Evolutionary conservation across 2,888 invertebrate species (phyloP).

Genomic region (Cryptus viduatorius): DNA sequence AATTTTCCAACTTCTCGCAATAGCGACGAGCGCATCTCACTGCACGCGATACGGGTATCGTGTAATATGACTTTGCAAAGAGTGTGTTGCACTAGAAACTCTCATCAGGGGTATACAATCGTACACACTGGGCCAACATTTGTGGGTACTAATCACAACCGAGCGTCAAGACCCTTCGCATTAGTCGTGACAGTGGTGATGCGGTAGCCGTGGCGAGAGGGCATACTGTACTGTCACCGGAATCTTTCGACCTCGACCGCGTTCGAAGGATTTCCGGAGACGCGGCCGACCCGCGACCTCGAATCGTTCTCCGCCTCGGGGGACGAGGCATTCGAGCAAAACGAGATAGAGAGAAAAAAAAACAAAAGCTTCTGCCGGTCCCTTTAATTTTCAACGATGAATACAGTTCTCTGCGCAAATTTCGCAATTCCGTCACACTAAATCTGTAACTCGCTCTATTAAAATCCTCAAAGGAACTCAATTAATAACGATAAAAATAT

Average conservation of each 20-base stretch:
- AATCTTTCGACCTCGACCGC: slow-evolving; percentile 71
- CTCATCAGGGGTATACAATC: slow-evolving; percentile 46
- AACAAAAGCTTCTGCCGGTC: neutral
- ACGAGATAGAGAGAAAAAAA: slow-evolving; percentile 20
- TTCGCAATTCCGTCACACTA: neutral
- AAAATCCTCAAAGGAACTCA: neutral
- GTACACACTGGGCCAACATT: slow-evolving; percentile 52
- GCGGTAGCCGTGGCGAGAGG: slow-evolving; percentile 17
- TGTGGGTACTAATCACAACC: slow-evolving; percentile 57
- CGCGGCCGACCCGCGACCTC: slow-evolving; percentile 63
- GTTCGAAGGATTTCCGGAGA: slow-evolving; percentile 68
- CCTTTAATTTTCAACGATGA: neutral
- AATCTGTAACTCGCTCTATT: neutral
- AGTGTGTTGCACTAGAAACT: slow-evolving; percentile 53
- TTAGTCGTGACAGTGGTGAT: neutral
- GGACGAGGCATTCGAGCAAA: slow-evolving; percentile 45
- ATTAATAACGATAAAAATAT: neutral
- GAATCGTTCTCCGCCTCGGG: slow-evolving; percentile 58
- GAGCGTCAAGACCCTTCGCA: slow-evolving; percentile 45
- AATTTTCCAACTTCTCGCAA: slow-evolving; percentile 44
- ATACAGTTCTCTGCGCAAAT: neutral
- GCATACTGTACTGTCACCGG: slow-evolving; percentile 34
- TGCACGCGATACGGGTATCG: slow-evolving; percentile 10
- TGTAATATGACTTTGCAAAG: slow-evolving; percentile 1
- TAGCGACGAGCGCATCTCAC: slow-evolving; percentile 15